These are phyloP conservation scores for Delphinapterus leucas DNA, from an alignment of 2,113 vertebrate genomes.

Conservation along the genomic window DNA sequence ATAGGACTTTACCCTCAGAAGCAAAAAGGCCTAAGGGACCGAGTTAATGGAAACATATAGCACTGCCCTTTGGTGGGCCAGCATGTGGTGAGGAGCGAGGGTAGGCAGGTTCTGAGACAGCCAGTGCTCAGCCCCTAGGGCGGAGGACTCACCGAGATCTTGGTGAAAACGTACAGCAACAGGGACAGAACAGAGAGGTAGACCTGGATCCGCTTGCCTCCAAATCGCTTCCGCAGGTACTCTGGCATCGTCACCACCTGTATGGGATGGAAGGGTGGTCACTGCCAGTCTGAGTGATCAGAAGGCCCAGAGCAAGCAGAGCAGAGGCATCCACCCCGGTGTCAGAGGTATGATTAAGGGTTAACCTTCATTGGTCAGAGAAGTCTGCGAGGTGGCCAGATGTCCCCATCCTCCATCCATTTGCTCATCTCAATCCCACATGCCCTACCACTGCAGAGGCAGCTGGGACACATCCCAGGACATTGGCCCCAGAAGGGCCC, in stretches of 20 bases:
- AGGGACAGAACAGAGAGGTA: slow-evolving; percentile 95
- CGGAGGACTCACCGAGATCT: slow-evolving; percentile 94
- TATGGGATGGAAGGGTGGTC: not conserved
- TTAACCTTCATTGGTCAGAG: not conserved
- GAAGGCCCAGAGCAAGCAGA: not conserved
- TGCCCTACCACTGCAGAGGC: not conserved
- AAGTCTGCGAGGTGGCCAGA: not conserved
- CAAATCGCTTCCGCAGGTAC: slow-evolving; percentile 94
- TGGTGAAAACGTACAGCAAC: slow-evolving; percentile 93
- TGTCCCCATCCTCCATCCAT: not conserved
- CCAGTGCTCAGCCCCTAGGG: rapidly evolving
- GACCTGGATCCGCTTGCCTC: slow-evolving; percentile 92
- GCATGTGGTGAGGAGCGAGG: not conserved
- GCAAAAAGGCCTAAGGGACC: not conserved
- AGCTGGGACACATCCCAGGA: not conserved
- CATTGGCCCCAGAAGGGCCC: not conserved
- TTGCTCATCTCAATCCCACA: not conserved
- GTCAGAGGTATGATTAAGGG: not conserved
- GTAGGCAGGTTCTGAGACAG: not conserved
- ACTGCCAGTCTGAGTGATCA: not conserved
- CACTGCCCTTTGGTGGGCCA: not conserved
- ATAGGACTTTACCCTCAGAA: not conserved
- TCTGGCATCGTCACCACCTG: slow-evolving; percentile 98
- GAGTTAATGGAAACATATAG: not conserved
- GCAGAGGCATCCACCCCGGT: not conserved